Base-by-base conservation (phyloP, 2,113 vertebrate genomes). In the Cephalopholis sonnerati region DNA sequence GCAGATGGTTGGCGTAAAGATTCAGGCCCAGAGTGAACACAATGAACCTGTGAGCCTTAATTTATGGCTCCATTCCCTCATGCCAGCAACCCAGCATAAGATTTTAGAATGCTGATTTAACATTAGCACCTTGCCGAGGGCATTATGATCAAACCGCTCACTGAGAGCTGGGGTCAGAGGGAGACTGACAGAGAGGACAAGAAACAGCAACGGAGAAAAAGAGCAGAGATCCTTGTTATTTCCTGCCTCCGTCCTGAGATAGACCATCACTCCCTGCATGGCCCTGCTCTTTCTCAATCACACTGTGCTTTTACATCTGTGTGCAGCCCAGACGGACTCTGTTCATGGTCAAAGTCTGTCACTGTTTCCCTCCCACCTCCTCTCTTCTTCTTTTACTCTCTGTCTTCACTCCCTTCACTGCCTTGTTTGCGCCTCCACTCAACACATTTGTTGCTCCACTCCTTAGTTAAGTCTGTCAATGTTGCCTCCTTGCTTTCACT, bases 261-360 rank as follows among this genome's bases (percentile, higher is more conserved):
- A 77, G 46, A 73, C 71, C 82, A 76, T 78, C 41, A 22, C 55
- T 73, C 77, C 69, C 61, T 53, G 51, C 25, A 48, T 48, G 66
- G 81, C 48, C 64, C 81, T 91, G 88, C 44, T 90, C 82, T 89
- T 66, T 84, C 77, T 92, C 83, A 85, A 70, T 87, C 74, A 55
- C 9, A 18, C 81, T 58, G 59, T 3, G 36, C 61, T 77, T 86
- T 77, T 75, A 76, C n/a, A 16, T 83, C 82, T 73, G 46, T 63
- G 71, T 36, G 6, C 63, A 79, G 62, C 32, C 58, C 69, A 76
- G 85, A 79, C 63, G n/a, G 64, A 55, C 53, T 83, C 74, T 83
- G 91, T 59, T 93, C 78, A 78, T 62, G 81, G 77, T 84, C 85
- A 87, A 71, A 83, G 67, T 66, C 73, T 78, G 53, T 86, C 84